Evolutionary conservation across 1,140 invertebrate species (phyloP).

Genomic region (Tenebrio molitor): DNA sequence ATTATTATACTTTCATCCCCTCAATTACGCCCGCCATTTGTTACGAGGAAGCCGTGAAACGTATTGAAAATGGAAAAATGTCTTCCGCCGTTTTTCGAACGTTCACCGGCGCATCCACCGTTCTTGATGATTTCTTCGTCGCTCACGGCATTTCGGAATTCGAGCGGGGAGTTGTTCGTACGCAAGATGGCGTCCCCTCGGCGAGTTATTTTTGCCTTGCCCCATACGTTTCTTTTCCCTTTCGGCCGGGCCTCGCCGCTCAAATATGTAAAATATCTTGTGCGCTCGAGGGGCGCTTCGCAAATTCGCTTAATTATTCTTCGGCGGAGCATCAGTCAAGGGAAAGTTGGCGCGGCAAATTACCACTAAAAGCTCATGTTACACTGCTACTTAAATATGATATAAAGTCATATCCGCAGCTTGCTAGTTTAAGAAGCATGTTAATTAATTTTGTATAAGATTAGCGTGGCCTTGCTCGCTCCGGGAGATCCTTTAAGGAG

Average conservation of each 20-base stretch:
- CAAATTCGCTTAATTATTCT: constrained; percentile 33
- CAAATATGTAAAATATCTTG: constrained; percentile 31
- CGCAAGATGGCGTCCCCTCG: no score
- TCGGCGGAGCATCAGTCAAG: constrained; percentile 32
- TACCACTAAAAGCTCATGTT: constrained; percentile 37
- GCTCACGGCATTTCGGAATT: no score
- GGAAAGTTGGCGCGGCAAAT: constrained; percentile 31
- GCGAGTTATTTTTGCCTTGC: no score
- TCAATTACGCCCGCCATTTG: no score
- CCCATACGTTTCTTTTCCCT: no score
- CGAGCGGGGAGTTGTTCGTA: no score
- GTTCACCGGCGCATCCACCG: no score
- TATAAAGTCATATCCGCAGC: constrained; percentile 38
- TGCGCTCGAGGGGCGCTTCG: not conserved
- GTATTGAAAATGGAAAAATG: no score
- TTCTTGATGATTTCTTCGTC: no score
- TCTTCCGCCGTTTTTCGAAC: no score
- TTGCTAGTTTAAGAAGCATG: constrained; percentile 34
- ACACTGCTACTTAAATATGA: constrained; percentile 38
- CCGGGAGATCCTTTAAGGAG: constrained; percentile 18
- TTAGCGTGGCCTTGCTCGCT: constrained; percentile 21
- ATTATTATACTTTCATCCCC: no score
- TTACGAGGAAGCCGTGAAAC: no score
- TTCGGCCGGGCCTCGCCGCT: constrained; percentile 1
- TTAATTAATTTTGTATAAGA: constrained; percentile 40